phyloP scores from a whole-genome alignment of 2,888 invertebrate species.

The Scaptodrosophila latifasciaeformis region DNA sequence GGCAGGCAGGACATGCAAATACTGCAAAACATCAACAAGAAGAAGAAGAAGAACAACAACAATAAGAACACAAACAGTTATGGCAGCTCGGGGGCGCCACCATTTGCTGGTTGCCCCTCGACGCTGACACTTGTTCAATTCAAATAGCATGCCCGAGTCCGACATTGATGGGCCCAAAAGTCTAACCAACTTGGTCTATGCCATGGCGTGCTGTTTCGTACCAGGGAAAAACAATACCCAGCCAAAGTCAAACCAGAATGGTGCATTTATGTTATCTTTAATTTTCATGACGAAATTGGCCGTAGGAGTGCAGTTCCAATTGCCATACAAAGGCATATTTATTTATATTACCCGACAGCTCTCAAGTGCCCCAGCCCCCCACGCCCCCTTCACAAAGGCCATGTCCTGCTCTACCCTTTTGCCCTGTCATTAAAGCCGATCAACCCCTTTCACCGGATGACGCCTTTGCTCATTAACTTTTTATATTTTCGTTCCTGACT shows the following conservation, averaged over 20 bases:
- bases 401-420: too few relatives aligned
- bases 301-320: conserved; percentile 61
- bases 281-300: conserved; percentile 66
- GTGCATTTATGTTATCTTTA: conserved; percentile 67
- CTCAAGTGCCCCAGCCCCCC: background rate
- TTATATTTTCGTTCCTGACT: background rate
- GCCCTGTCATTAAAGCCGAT: conserved; percentile 20
- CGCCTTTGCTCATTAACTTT: conserved; percentile 6
- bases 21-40: conserved; percentile 7
- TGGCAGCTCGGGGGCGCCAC: too few relatives aligned
- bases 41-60: background rate
- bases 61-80: background rate
- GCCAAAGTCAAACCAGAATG: conserved; percentile 43
- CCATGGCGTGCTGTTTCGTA: background rate
- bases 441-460: background rate
- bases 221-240: conserved; percentile 10
- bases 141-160: conserved; percentile 64
- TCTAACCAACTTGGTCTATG: background rate
- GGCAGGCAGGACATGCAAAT: conserved; percentile 55
- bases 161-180: conserved; percentile 62
- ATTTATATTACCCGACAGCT: conserved; percentile 40
- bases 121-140: conserved; percentile 66
- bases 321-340: conserved; percentile 54
- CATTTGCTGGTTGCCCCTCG: conserved; percentile 55
- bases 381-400: background rate